Conservation (phyloP, 2,797 vertebrate species). For the Betta splendens region DNA sequence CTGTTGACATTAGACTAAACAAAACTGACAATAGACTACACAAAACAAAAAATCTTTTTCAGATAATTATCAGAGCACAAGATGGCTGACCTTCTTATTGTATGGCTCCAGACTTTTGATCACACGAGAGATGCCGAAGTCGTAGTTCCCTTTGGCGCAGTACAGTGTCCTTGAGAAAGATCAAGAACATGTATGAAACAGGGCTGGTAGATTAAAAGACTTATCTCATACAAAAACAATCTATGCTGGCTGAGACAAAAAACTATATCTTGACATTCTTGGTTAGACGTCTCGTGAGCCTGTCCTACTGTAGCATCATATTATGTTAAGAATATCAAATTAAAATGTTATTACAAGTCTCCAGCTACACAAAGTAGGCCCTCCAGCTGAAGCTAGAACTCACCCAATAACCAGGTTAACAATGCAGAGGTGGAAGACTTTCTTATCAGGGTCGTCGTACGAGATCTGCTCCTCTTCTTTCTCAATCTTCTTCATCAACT, state of each 20-base stretch:
- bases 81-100: constrained; percentile 87
- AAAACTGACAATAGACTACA: too few relatives aligned
- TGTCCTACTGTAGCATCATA: too few relatives aligned
- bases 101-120: constrained; percentile 97
- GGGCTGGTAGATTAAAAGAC: too few relatives aligned
- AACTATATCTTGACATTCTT: too few relatives aligned
- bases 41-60: background rate
- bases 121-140: constrained; percentile 95
- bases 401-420: constrained; percentile 97
- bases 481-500: constrained; percentile 93
- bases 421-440: constrained; percentile 95
- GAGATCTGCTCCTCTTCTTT: constrained; percentile 96
- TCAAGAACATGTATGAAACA: background rate
- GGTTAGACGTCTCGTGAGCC: too few relatives aligned
- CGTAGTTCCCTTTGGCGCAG: constrained; percentile 95
- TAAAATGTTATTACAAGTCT: background rate
- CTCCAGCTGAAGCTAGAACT: constrained; percentile 33
- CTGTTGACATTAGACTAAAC: background rate
- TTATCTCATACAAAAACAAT: too few relatives aligned
- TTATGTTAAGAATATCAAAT: too few relatives aligned
- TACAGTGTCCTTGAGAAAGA: constrained; percentile 86
- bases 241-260: too few relatives aligned
- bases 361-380: too few relatives aligned
- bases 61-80: background rate
- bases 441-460: constrained; percentile 90